phyloP scores from a whole-genome alignment of 2,888 invertebrate species.

The Lasius fuliginosus region DNA sequence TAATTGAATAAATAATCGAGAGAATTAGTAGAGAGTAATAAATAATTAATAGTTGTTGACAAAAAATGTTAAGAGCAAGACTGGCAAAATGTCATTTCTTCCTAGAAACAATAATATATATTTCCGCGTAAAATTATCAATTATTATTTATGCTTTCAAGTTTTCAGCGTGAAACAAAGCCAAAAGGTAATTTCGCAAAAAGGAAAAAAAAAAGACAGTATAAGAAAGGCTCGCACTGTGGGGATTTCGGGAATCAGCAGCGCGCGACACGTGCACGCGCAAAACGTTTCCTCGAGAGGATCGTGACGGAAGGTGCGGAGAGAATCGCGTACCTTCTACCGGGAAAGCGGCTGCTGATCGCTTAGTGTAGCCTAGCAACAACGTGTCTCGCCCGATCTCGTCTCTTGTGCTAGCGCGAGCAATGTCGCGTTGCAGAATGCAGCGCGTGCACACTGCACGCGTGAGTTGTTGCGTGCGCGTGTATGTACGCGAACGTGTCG shows the following conservation, averaged over 20 bases:
- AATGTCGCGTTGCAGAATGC: slow-evolving; percentile 65
- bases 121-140: not conserved
- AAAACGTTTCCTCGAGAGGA: slow-evolving; percentile 8
- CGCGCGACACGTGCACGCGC: not conserved
- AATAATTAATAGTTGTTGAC: not conserved
- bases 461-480: slow-evolving; percentile 58
- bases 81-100: not conserved
- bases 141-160: not conserved
- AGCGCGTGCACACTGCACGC: slow-evolving; percentile 53
- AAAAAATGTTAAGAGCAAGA: too few species aligned
- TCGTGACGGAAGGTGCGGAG: slow-evolving; percentile 33
- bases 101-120: not conserved
- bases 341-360: slow-evolving; percentile 64
- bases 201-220: not conserved
- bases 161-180: not conserved
- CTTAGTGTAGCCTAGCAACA: slow-evolving; percentile 70
- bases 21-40: not conserved
- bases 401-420: slow-evolving; percentile 56
- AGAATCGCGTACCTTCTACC: slow-evolving; percentile 55
- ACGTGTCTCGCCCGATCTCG: slow-evolving; percentile 59
- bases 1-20: not conserved
- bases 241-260: slow-evolving; percentile 26
- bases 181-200: not conserved
- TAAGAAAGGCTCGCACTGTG: not conserved
- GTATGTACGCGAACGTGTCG: slow-evolving; percentile 42